phyloP scores from a whole-genome alignment of 2,888 invertebrate genomes.

The Achlya flavicornis region DNA sequence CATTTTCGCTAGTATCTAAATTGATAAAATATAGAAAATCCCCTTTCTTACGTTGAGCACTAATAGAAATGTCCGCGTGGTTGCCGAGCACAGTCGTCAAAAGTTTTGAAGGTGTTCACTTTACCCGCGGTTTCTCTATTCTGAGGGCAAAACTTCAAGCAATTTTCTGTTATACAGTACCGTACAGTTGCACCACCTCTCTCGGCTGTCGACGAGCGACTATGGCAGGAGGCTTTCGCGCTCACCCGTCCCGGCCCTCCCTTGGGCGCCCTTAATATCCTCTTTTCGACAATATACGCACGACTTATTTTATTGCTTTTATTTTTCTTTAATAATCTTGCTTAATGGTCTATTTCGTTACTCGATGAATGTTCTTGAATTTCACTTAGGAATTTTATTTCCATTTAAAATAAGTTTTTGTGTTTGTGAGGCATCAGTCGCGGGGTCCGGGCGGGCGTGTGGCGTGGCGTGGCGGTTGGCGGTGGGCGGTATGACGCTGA shows the following conservation, averaged over 20 bases:
- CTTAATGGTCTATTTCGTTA: constrained; percentile 74
- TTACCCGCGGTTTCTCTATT: neutral
- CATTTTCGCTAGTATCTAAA: no score
- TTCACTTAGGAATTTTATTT: neutral
- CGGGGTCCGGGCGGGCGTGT: neutral
- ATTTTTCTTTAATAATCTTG: constrained; percentile 80
- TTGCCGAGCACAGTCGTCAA: constrained; percentile 13
- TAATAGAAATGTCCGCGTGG: constrained; percentile 34
- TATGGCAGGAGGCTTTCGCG: constrained; percentile 21
- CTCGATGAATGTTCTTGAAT: constrained; percentile 50
- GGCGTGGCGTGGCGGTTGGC: no score
- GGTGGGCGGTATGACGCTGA: neutral
- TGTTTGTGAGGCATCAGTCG: neutral
- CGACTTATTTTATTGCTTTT: constrained; percentile 78
- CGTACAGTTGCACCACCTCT: constrained; percentile 26
- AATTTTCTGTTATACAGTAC: constrained; percentile 9
- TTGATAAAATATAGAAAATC: no score
- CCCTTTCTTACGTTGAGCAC: constrained; percentile 29
- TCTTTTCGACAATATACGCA: constrained; percentile 66
- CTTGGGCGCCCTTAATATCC: constrained; percentile 48
- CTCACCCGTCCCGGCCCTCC: constrained; percentile 44
- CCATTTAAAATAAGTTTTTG: neutral
- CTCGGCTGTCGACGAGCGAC: constrained; percentile 58
- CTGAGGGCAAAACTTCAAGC: constrained; percentile 41
- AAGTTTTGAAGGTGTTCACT: neutral